Percentiles rank a stretch among this genome's conserved stretches.
phyloP scores from a whole-genome alignment of 1,140 invertebrate genomes.

The Schmidtea mediterranea region DNA sequence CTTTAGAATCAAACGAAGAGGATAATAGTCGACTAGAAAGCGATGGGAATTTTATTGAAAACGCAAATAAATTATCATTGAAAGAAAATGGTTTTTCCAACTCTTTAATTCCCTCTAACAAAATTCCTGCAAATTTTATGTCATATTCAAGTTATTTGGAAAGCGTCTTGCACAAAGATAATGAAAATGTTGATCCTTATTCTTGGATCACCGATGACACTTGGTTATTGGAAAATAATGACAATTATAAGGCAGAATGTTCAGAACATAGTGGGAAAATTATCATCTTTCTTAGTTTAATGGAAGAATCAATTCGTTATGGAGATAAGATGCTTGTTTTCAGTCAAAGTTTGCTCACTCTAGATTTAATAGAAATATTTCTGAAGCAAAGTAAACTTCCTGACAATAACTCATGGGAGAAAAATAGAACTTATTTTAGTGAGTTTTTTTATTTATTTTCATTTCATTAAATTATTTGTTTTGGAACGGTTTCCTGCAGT shows the following conservation, averaged over 20 bases:
- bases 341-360: constrained; percentile 73
- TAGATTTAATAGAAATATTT: constrained; percentile 87
- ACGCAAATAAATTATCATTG: no score
- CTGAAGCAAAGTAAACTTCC: constrained; percentile 46
- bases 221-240: constrained; percentile 13
- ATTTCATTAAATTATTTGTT: no score
- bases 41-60: no score
- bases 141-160: no score
- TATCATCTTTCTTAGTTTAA: constrained; percentile 64
- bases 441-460: constrained; percentile 29
- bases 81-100: no score
- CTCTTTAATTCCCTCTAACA: no score
- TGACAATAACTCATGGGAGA: constrained; percentile 40
- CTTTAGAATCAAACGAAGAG: no score
- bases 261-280: constrained; percentile 83
- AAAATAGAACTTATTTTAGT: constrained; percentile 67
- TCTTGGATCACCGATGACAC: background rate
- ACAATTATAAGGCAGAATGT: constrained; percentile 55
- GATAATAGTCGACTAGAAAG: no score
- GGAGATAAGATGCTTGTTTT: constrained; percentile 81
- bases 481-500: no score
- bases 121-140: no score
- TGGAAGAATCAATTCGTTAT: constrained; percentile 54
- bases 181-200: background rate
- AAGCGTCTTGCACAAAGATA: no score